Evolutionary conservation across 2,113 vertebrate genomes (phyloP).

Genomic region (Pomatostomus ruficeps): DNA sequence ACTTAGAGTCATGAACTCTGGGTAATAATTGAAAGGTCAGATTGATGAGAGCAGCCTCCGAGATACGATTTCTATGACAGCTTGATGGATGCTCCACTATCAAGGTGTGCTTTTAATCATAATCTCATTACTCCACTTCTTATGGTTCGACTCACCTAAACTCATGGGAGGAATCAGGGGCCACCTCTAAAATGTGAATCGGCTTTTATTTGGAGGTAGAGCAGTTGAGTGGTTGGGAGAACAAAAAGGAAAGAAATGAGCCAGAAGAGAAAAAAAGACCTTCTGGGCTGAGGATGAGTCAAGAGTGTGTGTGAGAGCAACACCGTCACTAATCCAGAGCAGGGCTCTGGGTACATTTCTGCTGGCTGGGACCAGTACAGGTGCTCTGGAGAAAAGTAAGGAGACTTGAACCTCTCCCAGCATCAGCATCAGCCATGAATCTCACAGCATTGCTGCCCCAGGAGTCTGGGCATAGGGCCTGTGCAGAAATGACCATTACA

Average conservation of each 20-base stretch:
- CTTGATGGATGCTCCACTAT: slow-evolving; percentile 75
- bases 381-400: not conserved
- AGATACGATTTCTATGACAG: slow-evolving; percentile 76
- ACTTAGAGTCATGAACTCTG: slow-evolving; percentile 66
- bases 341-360: not conserved
- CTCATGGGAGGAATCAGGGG: slow-evolving; percentile 63
- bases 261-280: not conserved
- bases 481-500: not conserved
- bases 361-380: not conserved
- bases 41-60: slow-evolving; percentile 71
- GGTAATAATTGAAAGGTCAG: slow-evolving; percentile 76
- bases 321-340: not conserved
- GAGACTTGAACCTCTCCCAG: not conserved
- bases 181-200: slow-evolving; percentile 55
- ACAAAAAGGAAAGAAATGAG: not conserved
- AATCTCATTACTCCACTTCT: slow-evolving; percentile 77
- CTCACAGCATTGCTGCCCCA: not conserved
- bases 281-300: not conserved
- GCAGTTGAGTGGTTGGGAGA: not conserved
- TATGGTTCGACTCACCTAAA: slow-evolving; percentile 71
- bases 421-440: not conserved
- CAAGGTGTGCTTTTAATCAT: slow-evolving; percentile 79
- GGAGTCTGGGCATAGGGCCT: not conserved
- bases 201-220: slow-evolving; percentile 34
- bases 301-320: not conserved